Conservation (phyloP, 2,797 vertebrate species). For the Euphonia xanthogaster region DNA sequence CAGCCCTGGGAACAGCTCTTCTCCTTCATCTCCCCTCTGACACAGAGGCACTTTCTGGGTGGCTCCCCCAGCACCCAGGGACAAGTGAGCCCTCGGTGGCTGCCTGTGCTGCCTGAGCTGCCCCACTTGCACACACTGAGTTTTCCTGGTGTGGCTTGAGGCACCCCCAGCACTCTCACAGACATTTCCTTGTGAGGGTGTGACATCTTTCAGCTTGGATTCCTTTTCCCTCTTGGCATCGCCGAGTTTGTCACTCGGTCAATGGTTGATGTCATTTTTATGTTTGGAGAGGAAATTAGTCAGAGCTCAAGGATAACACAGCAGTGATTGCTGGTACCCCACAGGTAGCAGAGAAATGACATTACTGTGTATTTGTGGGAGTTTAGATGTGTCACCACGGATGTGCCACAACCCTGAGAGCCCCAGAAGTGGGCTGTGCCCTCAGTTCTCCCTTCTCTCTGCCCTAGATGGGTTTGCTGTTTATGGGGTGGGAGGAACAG, state of each 20-base stretch:
- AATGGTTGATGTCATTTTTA: not conserved
- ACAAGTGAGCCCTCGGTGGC: not conserved
- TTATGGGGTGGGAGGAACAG: not conserved
- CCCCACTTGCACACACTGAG: accelerated
- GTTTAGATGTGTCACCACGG: accelerated
- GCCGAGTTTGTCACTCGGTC: not conserved
- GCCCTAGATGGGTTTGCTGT: not conserved
- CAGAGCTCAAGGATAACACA: not conserved
- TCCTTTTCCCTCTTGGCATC: not conserved
- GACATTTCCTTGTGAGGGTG: accelerated
- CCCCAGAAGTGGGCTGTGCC: not conserved
- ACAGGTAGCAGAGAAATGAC: not conserved
- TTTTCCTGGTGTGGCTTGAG: not conserved
- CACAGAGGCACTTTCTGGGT: not conserved
- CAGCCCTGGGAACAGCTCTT: not conserved
- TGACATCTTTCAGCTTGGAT: not conserved
- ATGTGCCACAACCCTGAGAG: not conserved
- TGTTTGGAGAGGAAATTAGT: constrained; percentile 9
- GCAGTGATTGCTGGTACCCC: not conserved
- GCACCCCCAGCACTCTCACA: not conserved
- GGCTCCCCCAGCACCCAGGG: accelerated
- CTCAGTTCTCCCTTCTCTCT: not conserved
- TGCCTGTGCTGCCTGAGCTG: not conserved
- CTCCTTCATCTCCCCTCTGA: not conserved
- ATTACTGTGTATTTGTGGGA: not conserved